Conservation (phyloP, 2,797 vertebrate genomes). For the Thalassophryne amazonica region DNA sequence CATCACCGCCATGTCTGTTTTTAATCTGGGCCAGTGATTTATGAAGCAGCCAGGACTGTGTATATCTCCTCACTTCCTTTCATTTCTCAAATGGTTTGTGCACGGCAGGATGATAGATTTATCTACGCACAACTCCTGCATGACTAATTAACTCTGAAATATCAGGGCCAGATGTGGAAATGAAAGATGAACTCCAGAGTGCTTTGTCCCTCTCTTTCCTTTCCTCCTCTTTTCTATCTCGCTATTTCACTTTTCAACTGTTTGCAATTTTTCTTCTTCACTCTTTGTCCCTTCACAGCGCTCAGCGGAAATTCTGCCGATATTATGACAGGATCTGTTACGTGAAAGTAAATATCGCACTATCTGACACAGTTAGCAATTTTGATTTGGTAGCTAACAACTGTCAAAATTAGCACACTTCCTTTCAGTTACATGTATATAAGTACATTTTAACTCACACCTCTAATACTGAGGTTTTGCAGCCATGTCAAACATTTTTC, state of each 20-base stretch:
- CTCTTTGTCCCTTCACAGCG: conserved; percentile 3
- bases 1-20: conserved; percentile 91
- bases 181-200: conserved; percentile 87
- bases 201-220: conserved; percentile 33
- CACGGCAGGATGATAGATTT: conserved; percentile 95
- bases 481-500: too few species aligned
- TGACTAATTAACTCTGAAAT: conserved; percentile 99
- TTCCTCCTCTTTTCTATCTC: conserved; percentile 4
- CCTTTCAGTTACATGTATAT: too few species aligned
- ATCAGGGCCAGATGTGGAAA: conserved; percentile 97
- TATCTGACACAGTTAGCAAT: conserved; percentile 20
- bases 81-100: conserved; percentile 98
- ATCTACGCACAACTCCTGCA: conserved; percentile 94
- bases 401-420: too few species aligned
- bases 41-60: conserved; percentile 87
- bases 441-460: too few species aligned
- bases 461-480: too few species aligned
- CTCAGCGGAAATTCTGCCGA: conserved; percentile 24
- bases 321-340: conserved; percentile 52
- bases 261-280: conserved; percentile 31
- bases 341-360: conserved; percentile 41
- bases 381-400: conserved; percentile 14
- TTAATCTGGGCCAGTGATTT: conserved; percentile 95
- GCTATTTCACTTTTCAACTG: conserved; percentile 44
- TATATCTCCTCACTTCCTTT: conserved; percentile 95